phyloP scores from a whole-genome alignment of 2,888 invertebrate genomes.

The Cryptocheilus praepositus region DNA sequence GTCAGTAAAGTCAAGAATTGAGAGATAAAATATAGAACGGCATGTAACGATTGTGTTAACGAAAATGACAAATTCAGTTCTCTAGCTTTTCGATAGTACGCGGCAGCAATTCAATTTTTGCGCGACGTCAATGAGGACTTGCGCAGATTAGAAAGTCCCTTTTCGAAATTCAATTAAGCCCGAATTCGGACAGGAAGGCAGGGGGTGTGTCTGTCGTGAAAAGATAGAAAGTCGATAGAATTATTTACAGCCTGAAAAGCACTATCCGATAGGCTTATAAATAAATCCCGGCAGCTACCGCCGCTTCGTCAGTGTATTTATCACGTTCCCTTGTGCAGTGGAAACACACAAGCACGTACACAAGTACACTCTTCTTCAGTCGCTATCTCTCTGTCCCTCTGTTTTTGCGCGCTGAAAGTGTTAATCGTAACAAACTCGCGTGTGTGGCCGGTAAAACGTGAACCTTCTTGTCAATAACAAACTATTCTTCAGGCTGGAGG shows the following conservation, averaged over 20 bases:
- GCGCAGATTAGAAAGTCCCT: too few relatives aligned
- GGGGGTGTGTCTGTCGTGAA: neutral
- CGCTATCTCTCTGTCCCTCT: neutral
- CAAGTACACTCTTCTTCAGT: neutral
- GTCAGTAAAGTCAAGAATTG: too few relatives aligned
- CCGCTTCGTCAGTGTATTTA: slow-evolving; percentile 36
- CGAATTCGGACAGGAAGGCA: neutral
- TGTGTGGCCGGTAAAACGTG: too few relatives aligned
- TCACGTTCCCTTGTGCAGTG: slow-evolving; percentile 8
- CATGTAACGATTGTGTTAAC: too few relatives aligned
- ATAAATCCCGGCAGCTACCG: slow-evolving; percentile 38
- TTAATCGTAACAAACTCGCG: neutral
- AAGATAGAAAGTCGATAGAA: slow-evolving; percentile 4
- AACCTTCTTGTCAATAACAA: too few relatives aligned
- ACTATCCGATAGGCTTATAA: slow-evolving; percentile 36
- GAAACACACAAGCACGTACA: neutral
- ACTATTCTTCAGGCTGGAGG: too few relatives aligned
- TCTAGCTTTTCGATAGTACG: too few relatives aligned
- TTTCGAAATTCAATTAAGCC: too few relatives aligned
- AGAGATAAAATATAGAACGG: too few relatives aligned
- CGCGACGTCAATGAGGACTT: too few relatives aligned
- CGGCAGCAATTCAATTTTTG: too few relatives aligned
- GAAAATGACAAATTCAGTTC: too few relatives aligned
- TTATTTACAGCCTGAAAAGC: slow-evolving; percentile 38
- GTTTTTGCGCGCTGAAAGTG: neutral